Base-by-base conservation (phyloP, 2,797 vertebrate species). In the Gastrophryne carolinensis region DNA sequence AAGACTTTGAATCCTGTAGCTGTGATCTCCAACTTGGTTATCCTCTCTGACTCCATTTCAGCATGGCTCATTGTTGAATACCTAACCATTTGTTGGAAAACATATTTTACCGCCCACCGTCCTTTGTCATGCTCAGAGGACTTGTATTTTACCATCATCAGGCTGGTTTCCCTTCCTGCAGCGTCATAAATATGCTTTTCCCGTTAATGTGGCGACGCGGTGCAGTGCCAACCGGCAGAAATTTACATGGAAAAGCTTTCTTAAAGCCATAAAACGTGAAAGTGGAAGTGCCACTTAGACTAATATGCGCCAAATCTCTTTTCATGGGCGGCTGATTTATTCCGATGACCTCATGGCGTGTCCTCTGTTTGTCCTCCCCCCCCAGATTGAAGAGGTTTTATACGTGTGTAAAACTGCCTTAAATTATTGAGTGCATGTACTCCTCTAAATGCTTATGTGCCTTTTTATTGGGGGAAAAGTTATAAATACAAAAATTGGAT, bases 211-310 rank as follows among this genome's bases (percentile, higher is more conserved):
- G 50, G 10, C 27, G 10, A 24, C 35, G 3, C 9, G 66, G 21
- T n/a, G 37, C 56, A 69, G 52, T 69, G 66, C 32, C 23, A 29
- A 29, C n/a, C 19, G 30, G 21, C 64, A 53, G 30, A 56, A 52
- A 69, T 69, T 69, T 69, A 69, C 52, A 57, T 6, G 10, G 52
- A 69, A 69, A 41, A 12, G 34, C 52, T 37, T 9, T 37, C 52
- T 67, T 53, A 53, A 53, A 11, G 15, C n/a, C 66, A 41, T 68
- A 68, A 69, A 69, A 69, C 9, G 19, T 54, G 35, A 37, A 53
- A 53, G 49, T 53, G 17, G 19, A 47, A 37, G 23, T 34, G 49
- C 8, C 65, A 39, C 64, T 67, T 23, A 15, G 32, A 15, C 21
- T 56, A 15, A 44, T 57, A 30, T 8, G 35, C 35, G 3, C 24